Base-by-base conservation (phyloP, 2,113 vertebrate species). In the Cyphomyrus discorhynchus region DNA sequence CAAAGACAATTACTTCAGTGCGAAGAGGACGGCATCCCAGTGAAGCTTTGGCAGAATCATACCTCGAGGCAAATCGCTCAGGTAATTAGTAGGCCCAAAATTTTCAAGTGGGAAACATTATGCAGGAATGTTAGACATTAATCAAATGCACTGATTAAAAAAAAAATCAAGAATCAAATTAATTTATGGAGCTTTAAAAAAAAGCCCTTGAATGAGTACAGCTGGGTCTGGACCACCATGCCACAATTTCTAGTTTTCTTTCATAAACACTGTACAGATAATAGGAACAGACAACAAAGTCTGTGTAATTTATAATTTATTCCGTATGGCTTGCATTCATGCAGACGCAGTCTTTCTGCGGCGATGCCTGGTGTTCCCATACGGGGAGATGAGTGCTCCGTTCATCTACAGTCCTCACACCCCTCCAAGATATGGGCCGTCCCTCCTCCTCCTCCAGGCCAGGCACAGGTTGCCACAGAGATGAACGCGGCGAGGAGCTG, bases 161-260 rank as follows among this genome's bases (percentile, higher is more conserved):
- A 53, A 53, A 80, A 80, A 77, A 77, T 80, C 27, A 21, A 80
- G 62, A n/a, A 86, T 86, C 84, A 86, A 86, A 87, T n/a, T 52
- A 21, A 35, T 27, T 27, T 53, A 39, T 53, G 50, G 19, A n/a
- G 24, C 46, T 31, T 80, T 3, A 46, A n/a, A 87, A 27, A 27
- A 87, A 87, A 35, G 31, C 74, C 74, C 35, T 42, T 42, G 35
- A 39, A 80, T 13, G 35, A 19, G 31, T 42, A 42, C 35, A 80
- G 74, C 15, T 80, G 74, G 35, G 35, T 42, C 35, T 80, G 35
- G 74, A 42, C 31, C 74, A 80, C 74, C 35, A n/a, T 80, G 31
- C 15, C 31, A 39, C 31, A 17, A 13, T 80, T 19, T 80, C 15
- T 13, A 17, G 35, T 27, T 84, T 84, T 42, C 21, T 24, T 21